phyloP scores from a whole-genome alignment of 2,113 vertebrate genomes.

The Pheucticus melanocephalus region DNA sequence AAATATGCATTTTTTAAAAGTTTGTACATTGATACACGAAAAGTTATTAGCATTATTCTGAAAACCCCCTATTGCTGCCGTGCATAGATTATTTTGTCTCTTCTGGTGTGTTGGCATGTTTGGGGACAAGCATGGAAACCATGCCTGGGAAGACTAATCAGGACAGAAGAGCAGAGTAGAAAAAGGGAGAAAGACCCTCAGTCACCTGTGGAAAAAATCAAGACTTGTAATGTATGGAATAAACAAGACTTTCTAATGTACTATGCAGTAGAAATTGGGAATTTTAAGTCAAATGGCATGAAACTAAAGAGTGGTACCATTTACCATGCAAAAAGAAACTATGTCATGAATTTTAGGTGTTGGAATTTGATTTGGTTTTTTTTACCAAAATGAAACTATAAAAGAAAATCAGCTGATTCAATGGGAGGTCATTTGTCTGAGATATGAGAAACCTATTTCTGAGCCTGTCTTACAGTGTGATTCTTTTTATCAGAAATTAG shows the following conservation, averaged over 20 bases:
- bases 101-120: neutral
- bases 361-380: neutral
- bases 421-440: neutral
- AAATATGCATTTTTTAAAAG: neutral
- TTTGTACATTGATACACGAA: neutral
- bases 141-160: neutral
- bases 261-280: neutral
- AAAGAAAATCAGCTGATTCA: neutral
- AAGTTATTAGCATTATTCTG: neutral
- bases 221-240: neutral
- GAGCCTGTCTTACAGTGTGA: accelerated
- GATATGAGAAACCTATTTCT: neutral
- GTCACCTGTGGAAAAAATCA: neutral
- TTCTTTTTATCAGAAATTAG: neutral
- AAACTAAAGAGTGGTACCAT: neutral
- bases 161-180: neutral
- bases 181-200: neutral
- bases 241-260: neutral
- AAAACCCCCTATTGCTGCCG: neutral
- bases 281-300: neutral
- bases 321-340: neutral
- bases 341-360: neutral
- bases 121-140: neutral
- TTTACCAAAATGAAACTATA: neutral
- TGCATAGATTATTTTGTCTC: neutral